Percentiles rank a stretch among this genome's conserved stretches.
phyloP scores from a whole-genome alignment of 2,113 vertebrate species.

The Zootoca vivipara region DNA sequence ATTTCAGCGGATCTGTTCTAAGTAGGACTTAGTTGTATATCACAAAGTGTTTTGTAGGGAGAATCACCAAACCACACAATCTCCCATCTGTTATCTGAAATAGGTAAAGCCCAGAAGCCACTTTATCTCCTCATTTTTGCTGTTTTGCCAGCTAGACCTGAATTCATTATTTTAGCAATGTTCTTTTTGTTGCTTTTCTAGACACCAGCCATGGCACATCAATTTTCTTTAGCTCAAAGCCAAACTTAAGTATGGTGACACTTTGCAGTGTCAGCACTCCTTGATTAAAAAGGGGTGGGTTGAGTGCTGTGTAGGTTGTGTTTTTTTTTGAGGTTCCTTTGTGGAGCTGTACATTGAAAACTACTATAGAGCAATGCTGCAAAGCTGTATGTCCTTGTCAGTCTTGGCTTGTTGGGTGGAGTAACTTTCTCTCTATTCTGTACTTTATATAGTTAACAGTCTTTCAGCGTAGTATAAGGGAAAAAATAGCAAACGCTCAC shows the following conservation, averaged over 20 bases:
- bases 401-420: not conserved
- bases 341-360: not conserved
- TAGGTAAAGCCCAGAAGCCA: not conserved
- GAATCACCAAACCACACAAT: not conserved
- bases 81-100: not conserved
- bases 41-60: not conserved
- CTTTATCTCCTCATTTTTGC: not conserved
- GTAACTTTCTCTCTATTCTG: not conserved
- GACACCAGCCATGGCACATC: slow-evolving; percentile 1
- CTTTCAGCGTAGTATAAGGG: not conserved
- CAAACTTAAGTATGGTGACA: not conserved
- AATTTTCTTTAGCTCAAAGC: not conserved
- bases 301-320: not conserved
- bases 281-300: not conserved
- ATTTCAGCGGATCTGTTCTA: too few species aligned
- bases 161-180: not conserved
- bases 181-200: not conserved
- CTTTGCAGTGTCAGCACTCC: not conserved
- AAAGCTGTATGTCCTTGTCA: not conserved
- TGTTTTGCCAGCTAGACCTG: not conserved
- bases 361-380: not conserved
- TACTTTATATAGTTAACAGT: not conserved
- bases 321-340: not conserved
- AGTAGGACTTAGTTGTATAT: too few species aligned
- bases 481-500: not conserved